Evolutionary conservation across 2,888 invertebrate genomes (phyloP), one percentile per base, ranked within the genome.

Genomic region (Drosophila kambysellisi): DNA sequence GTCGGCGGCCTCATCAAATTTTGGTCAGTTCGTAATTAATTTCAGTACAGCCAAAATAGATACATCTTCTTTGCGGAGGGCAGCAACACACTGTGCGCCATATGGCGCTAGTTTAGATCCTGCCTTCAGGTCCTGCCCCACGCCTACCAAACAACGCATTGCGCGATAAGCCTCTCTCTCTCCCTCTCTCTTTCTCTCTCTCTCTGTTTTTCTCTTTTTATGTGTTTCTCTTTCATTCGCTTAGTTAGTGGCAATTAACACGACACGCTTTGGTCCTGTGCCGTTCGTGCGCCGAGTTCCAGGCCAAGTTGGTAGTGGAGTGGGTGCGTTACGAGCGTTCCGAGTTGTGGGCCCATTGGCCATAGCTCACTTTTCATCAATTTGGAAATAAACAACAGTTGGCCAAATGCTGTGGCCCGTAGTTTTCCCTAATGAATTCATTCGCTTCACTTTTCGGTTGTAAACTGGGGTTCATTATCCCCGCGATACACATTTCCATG

Each of bases 231-330:
- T 30, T 7, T 43, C 57, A 46, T 54, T 60, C 12, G 76, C 82
- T 83, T 85, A 89, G 91, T 88, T 91, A 89, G 85, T 81, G 77
- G 85, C 91, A 92, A 91, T 92, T 92, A 92, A 91, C 92, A 92
- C 82, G 92, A 82, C 88, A 92, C 92, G 92, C 91, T 91, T 79
- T 61, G 74, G 75, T 62, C 82, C 83, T 88, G 82, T 76, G 85
- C 76, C 82, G 68, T 74, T 78, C 90, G 86, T 89, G 86, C 70
- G 90, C 68, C 67, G 63, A 46, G 67, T 35, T 50, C 17, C 15
- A 41, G 37, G 43, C 25, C 48, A 35, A 20, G n/a, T n/a, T 37
- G 9, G 12, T 15, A 11, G 63, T 32, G 54, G 51, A 52, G 48
- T 63, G 62, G 51, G 63, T 46, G 56, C 48, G 50, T 32, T 51